These are phyloP conservation scores for Ctenosaura bakeri DNA, from an alignment of 2,797 vertebrate species.

Conservation along the genomic window DNA sequence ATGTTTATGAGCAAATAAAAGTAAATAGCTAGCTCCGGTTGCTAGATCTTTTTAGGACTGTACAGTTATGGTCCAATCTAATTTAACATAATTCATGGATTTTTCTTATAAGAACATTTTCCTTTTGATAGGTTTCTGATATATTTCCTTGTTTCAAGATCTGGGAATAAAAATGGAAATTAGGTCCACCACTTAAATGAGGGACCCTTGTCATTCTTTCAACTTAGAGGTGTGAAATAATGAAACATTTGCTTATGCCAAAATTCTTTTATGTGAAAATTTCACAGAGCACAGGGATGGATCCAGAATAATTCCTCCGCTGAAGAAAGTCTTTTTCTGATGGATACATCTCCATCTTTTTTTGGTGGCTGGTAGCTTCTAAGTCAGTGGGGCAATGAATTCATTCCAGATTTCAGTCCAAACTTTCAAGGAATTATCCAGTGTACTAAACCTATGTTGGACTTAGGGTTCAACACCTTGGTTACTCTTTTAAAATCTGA, in stretches of 20 bases:
- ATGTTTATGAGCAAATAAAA: slow-evolving; percentile 72
- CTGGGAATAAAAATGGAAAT: slow-evolving; percentile 20
- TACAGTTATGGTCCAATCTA: slow-evolving; percentile 21
- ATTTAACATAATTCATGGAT: slow-evolving; percentile 35
- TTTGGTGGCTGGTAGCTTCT: too few species aligned
- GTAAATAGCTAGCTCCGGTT: slow-evolving; percentile 55
- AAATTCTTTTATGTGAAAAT: slow-evolving; percentile 9
- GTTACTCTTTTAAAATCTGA: too few species aligned
- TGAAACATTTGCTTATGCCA: not conserved
- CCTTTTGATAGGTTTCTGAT: slow-evolving; percentile 27
- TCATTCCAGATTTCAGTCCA: too few species aligned
- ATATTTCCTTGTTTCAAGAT: not conserved
- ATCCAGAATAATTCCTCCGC: not conserved
- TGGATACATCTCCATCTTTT: not conserved
- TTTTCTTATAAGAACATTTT: slow-evolving; percentile 38
- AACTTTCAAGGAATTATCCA: too few species aligned
- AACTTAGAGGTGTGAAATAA: not conserved
- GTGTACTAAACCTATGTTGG: too few species aligned
- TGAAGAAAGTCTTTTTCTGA: not conserved
- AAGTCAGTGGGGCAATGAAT: too few species aligned
- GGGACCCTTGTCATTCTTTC: slow-evolving; percentile 20
- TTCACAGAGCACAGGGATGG: not conserved
- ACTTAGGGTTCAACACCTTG: too few species aligned
- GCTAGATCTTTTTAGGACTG: slow-evolving; percentile 35
- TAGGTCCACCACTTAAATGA: slow-evolving; percentile 4